A percentile compares a stretch with the other conserved stretches of the same genome.
These are phyloP conservation scores for Dipus sagitta DNA, from an alignment of 2,797 vertebrate genomes.

Conservation along the genomic window DNA sequence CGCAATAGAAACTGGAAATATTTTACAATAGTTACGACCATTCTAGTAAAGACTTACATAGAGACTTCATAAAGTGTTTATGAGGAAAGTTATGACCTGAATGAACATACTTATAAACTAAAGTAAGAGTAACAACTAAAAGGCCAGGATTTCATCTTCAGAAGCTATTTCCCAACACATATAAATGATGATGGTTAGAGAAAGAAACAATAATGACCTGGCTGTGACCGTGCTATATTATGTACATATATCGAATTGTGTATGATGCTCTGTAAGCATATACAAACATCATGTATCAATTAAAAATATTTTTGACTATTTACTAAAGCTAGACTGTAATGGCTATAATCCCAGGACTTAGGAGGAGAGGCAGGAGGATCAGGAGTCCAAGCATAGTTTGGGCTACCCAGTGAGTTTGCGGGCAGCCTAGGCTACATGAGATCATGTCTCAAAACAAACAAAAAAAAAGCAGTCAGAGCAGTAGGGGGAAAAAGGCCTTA, in stretches of 20 bases:
- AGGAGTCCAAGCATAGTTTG: background rate
- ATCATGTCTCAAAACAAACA: background rate
- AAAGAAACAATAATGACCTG: background rate
- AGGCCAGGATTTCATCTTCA: background rate
- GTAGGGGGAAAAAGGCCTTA: background rate
- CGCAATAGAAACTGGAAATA: conserved; percentile 10
- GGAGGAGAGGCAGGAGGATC: no score
- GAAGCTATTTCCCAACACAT: background rate
- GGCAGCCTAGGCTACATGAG: background rate
- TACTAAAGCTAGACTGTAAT: no score
- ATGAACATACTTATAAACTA: background rate
- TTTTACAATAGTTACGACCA: conserved; percentile 3
- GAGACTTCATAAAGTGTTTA: background rate
- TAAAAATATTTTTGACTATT: background rate
- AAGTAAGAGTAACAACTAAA: background rate
- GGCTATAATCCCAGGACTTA: background rate
- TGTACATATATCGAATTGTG: no score
- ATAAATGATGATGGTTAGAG: background rate
- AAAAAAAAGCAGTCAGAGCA: background rate
- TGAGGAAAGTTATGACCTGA: conserved; percentile 19
- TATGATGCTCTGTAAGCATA: background rate
- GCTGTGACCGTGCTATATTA: no score
- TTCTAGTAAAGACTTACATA: background rate
- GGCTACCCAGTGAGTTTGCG: background rate
- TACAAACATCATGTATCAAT: background rate